Percentiles rank a stretch among this genome's conserved stretches.
phyloP scores from a whole-genome alignment of 1,140 invertebrate species.

The Eubasilissa regina region DNA sequence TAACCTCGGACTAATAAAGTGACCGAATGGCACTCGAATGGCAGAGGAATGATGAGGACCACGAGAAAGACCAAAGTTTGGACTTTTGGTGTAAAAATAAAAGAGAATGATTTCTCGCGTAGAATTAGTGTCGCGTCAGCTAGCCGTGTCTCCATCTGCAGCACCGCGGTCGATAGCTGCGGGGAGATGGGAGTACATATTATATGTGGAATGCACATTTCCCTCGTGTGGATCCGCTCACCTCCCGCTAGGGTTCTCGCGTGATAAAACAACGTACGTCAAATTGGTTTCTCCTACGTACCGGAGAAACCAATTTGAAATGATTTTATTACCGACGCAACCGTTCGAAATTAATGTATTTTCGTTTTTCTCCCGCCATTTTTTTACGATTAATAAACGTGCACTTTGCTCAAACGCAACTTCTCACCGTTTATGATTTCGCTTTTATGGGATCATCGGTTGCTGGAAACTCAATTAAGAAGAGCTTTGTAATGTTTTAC shows the following conservation, averaged over 20 bases:
- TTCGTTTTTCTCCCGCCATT: background rate
- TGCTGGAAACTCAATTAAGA: background rate
- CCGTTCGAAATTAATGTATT: background rate
- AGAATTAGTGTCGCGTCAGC: too few species aligned
- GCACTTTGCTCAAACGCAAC: too few species aligned
- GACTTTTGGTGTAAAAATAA: too few species aligned
- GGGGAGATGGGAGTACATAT: too few species aligned
- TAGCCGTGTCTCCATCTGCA: too few species aligned
- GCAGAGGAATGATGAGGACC: too few species aligned
- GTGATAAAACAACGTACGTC: background rate
- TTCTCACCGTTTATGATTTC: constrained; percentile 10
- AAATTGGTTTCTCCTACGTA: background rate
- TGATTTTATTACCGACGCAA: constrained; percentile 1
- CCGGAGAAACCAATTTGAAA: constrained; percentile 15
- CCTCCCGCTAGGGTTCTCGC: background rate
- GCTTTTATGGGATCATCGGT: constrained; percentile 2
- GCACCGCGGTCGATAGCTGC: too few species aligned
- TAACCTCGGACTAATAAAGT: too few species aligned
- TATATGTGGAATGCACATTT: background rate
- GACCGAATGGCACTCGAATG: too few species aligned
- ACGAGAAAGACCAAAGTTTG: too few species aligned
- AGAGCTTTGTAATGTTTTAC: too few species aligned
- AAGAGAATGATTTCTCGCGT: too few species aligned
- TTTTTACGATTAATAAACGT: constrained; percentile 6
- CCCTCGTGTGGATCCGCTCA: background rate